phyloP scores from a whole-genome alignment of 2,888 invertebrate species.

The Papilio elwesi region DNA sequence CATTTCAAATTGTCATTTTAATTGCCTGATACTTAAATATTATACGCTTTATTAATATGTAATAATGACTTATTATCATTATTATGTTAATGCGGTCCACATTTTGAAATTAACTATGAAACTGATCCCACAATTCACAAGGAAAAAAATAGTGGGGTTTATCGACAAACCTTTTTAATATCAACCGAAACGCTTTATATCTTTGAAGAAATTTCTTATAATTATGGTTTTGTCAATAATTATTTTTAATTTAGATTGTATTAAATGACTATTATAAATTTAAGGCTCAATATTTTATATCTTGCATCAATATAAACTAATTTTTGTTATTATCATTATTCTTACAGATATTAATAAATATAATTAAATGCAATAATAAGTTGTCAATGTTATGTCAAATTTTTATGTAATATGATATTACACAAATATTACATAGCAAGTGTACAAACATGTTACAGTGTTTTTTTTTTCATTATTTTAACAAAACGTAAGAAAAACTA shows the following conservation, averaged over 20 bases:
- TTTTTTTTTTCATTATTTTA: too few species aligned
- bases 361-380: too few species aligned
- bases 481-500: too few species aligned
- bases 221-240: not conserved
- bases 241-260: not conserved
- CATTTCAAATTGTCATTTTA: slow-evolving; percentile 12
- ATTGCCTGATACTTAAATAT: slow-evolving; percentile 21
- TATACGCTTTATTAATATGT: slow-evolving; percentile 15
- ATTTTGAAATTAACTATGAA: slow-evolving; percentile 18
- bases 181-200: not conserved
- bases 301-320: too few species aligned
- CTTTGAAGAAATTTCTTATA: not conserved
- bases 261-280: too few species aligned
- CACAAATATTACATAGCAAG: too few species aligned
- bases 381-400: too few species aligned
- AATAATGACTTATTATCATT: slow-evolving; percentile 10
- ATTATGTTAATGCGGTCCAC: slow-evolving; percentile 20
- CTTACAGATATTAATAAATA: too few species aligned
- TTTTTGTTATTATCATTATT: too few species aligned
- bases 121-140: slow-evolving; percentile 18
- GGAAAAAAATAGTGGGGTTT: not conserved
- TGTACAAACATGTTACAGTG: too few species aligned
- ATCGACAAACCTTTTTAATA: not conserved
- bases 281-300: too few species aligned
- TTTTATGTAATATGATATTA: too few species aligned